Percentiles rank a stretch among this genome's conserved stretches.
phyloP scores from a whole-genome alignment of 2,797 vertebrate genomes.

The Eulemur coronatus region DNA sequence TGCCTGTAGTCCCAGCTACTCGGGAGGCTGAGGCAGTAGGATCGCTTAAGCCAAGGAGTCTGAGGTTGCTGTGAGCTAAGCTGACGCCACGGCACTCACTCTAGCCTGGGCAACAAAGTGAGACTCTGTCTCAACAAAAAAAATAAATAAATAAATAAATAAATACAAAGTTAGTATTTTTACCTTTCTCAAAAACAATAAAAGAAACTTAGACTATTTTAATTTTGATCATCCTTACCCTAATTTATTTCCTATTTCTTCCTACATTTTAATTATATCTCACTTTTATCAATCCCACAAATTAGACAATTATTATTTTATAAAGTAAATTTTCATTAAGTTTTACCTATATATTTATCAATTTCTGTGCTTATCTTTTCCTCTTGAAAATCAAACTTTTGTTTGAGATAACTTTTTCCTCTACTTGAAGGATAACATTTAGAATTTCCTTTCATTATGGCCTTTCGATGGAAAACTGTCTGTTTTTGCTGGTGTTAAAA shows the following conservation, averaged over 20 bases:
- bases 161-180: not conserved
- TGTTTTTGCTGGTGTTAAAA: not conserved
- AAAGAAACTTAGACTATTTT: not conserved
- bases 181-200: not conserved
- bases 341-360: not conserved
- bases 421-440: not conserved
- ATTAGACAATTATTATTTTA: not conserved
- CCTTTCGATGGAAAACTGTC: not conserved
- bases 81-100: too few species aligned
- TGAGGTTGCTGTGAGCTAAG: too few species aligned
- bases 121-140: too few species aligned
- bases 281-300: not conserved
- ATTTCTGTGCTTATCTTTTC: not conserved
- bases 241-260: not conserved
- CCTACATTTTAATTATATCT: not conserved
- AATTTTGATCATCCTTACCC: not conserved
- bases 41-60: too few species aligned
- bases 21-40: too few species aligned
- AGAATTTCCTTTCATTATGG: not conserved
- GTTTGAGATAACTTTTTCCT: not conserved
- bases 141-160: not conserved
- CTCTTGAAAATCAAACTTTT: not conserved
- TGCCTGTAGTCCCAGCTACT: too few species aligned
- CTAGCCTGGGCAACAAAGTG: too few species aligned
- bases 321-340: not conserved